Conservation (phyloP, 2,888 invertebrate genomes). For the Leptopilina myrica region DNA sequence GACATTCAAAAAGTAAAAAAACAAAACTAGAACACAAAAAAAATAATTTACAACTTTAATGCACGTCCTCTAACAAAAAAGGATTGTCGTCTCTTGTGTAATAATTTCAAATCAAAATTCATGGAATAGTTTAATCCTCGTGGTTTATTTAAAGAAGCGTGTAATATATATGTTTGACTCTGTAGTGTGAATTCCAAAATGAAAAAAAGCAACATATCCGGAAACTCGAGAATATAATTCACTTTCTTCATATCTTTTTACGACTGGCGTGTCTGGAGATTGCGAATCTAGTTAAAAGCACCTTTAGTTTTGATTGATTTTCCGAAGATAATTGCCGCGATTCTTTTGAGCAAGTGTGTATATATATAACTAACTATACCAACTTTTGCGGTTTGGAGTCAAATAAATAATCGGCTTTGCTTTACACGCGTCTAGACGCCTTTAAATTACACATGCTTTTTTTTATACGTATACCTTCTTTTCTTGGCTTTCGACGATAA, state of each 20-base stretch:
- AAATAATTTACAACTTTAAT: neutral
- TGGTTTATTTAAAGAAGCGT: slow-evolving; percentile 8
- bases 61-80: neutral
- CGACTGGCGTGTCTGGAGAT: neutral
- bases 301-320: slow-evolving; percentile 1
- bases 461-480: neutral
- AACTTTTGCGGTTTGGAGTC: neutral
- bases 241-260: neutral
- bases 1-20: neutral
- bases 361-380: neutral
- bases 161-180: slow-evolving; percentile 14
- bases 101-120: slow-evolving; percentile 17
- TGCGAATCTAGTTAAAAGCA: neutral
- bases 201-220: neutral
- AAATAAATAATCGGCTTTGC: slow-evolving; percentile 6
- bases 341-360: neutral
- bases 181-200: neutral
- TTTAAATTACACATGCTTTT: slow-evolving; percentile 2
- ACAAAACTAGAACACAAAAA: neutral
- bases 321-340: neutral
- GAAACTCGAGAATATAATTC: slow-evolving; percentile 1
- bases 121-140: slow-evolving; percentile 13
- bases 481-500: neutral
- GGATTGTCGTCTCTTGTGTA: neutral
- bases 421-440: neutral